Base-by-base conservation (phyloP, 2,888 invertebrate genomes). In the Cheilosia variabilis region DNA sequence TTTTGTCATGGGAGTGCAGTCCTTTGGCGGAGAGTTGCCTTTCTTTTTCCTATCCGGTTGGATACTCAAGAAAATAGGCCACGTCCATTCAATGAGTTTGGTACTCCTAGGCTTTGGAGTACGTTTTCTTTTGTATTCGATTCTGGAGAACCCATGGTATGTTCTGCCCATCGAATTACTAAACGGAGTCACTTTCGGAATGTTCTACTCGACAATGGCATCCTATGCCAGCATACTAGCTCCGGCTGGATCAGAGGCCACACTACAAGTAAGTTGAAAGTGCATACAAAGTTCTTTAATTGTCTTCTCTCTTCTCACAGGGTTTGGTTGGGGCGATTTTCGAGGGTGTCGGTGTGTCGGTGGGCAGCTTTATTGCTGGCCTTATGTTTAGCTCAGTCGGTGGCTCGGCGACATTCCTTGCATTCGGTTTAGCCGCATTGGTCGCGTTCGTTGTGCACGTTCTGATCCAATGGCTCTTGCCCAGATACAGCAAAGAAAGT, bases 121-220 rank as follows among this genome's bases (percentile, higher is more conserved):
- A 0, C 94, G 98, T 63, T 97, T 97, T 89, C 93, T 97, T 83
- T 93, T 96, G 17, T 98, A 98, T 91, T 98, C 97, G 2, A 92
- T 96, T 68, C 92, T 98, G 68, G 93, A 93, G 1, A 95, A 97
- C 91, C 95, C 97, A 0, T 98, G 98, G 97, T 95, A 94, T 93
- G 95, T 96, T 58, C 93, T 98, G 79, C 95, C 97, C 0, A 95
- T 98, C 66, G 98, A 98, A 92, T 91, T 97, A 82, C 92, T 96
- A 9, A 97, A 98, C 92, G 98, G 98, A 0, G 93, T 98, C 24
- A 97, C 98, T 0, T 96, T 97, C 90, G 98, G 98, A 22, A 94
- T 98, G 90, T 96, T 96, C 89, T 98, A 96, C 91, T 95, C 97
- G 0, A 96, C 97, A 10, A 97, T 97, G 96, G 95, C 97, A 19